Conservation (phyloP, 2,113 vertebrate genomes). For the Microcebus tavaratra region DNA sequence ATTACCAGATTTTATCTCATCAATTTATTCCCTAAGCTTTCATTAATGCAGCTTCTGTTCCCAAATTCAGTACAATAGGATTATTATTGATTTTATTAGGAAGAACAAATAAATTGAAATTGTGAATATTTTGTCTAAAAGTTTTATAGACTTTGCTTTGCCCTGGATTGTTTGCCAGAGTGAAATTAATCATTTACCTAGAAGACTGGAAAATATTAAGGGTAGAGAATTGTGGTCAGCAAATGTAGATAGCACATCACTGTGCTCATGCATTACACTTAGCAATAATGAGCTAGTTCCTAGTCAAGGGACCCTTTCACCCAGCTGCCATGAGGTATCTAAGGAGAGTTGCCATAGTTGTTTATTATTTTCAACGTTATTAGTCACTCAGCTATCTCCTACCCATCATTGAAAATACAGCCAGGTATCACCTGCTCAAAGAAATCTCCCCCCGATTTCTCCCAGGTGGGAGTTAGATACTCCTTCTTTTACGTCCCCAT, state of each 20-base stretch:
- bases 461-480: neutral
- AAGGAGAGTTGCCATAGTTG: neutral
- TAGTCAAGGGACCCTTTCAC: neutral
- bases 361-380: neutral
- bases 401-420: neutral
- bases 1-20: neutral
- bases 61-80: neutral
- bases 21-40: neutral
- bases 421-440: neutral
- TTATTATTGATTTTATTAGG: conserved; percentile 6
- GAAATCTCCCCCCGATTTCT: neutral
- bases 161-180: neutral
- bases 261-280: accelerated
- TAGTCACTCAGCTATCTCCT: neutral
- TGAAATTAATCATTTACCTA: neutral
- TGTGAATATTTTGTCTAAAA: neutral
- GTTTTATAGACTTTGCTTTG: neutral
- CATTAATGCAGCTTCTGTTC: neutral
- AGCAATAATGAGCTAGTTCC: neutral
- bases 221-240: neutral
- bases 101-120: neutral
- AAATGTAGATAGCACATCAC: accelerated
- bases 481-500: neutral
- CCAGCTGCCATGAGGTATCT: neutral
- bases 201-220: neutral